These are phyloP conservation scores for Pomatostomus ruficeps DNA, from an alignment of 2,113 vertebrate species.

Conservation along the genomic window DNA sequence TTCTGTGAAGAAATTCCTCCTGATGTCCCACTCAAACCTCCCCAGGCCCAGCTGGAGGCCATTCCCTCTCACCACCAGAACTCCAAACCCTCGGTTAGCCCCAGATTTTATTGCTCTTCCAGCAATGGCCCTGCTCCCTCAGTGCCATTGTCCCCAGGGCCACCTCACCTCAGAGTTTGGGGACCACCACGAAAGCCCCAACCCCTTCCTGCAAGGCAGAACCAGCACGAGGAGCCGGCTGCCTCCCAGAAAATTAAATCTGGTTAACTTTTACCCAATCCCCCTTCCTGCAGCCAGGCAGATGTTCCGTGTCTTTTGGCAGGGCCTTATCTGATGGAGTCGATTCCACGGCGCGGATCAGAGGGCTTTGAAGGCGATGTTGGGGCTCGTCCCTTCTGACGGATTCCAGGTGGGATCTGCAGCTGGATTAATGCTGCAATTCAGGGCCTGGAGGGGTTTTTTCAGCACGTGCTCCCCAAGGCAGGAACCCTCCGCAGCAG, in stretches of 20 bases:
- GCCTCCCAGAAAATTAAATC: background rate
- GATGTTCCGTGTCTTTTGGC: background rate
- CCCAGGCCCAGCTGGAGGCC: background rate
- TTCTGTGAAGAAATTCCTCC: background rate
- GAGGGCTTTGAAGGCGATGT: conserved; percentile 20
- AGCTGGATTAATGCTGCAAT: background rate
- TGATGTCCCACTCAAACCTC: background rate
- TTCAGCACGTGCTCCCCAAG: background rate
- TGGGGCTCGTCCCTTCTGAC: background rate
- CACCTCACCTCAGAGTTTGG: accelerated
- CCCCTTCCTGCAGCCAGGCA: background rate
- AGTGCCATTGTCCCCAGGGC: accelerated
- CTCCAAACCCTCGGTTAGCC: background rate
- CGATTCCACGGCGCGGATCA: background rate
- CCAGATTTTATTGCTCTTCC: background rate
- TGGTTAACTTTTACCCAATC: background rate
- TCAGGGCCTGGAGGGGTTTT: conserved; percentile 5
- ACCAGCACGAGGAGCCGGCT: accelerated
- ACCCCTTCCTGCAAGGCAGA: accelerated
- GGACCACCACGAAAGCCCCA: background rate
- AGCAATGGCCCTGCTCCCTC: accelerated
- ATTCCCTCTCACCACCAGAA: background rate
- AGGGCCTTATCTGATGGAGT: background rate
- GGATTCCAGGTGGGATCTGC: conserved; percentile 40
- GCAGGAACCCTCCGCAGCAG: background rate